A percentile compares a stretch with the other conserved stretches of the same genome.
phyloP scores from a whole-genome alignment of 2,797 vertebrate genomes.

The Catharus ustulatus region DNA sequence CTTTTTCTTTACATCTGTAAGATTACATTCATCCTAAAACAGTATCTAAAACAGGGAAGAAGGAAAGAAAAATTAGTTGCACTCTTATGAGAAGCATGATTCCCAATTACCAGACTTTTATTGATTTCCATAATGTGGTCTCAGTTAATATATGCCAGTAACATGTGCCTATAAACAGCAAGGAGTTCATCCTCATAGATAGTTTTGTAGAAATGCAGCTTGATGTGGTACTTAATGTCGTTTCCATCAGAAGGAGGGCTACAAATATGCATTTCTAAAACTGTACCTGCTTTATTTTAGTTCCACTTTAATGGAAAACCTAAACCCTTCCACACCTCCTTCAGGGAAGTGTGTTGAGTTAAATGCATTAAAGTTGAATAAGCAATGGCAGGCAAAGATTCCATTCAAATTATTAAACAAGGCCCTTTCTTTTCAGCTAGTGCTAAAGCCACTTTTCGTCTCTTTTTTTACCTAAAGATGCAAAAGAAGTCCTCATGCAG shows the following conservation, averaged over 20 bases:
- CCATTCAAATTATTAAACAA: neutral
- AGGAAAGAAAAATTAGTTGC: neutral
- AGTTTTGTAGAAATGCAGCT: neutral
- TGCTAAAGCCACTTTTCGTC: neutral
- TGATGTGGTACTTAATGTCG: too few relatives aligned
- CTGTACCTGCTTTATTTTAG: neutral
- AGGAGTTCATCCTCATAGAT: neutral
- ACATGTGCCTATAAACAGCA: neutral
- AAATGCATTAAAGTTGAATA: neutral
- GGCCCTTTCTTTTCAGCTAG: neutral
- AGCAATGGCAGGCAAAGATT: neutral
- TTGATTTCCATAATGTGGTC: neutral
- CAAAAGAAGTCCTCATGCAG: neutral
- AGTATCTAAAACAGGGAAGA: neutral
- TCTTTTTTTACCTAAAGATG: neutral
- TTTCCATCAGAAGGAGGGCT: neutral
- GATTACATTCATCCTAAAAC: fast-evolving
- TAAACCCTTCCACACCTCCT: neutral
- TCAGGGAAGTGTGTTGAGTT: neutral
- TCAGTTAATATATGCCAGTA: neutral
- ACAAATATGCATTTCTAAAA: neutral
- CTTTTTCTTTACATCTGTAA: neutral
- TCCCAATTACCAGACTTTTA: neutral
- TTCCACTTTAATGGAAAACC: neutral
- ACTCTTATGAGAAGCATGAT: neutral